Conservation (phyloP, 2,113 vertebrate genomes). For the Condylura cristata region DNA sequence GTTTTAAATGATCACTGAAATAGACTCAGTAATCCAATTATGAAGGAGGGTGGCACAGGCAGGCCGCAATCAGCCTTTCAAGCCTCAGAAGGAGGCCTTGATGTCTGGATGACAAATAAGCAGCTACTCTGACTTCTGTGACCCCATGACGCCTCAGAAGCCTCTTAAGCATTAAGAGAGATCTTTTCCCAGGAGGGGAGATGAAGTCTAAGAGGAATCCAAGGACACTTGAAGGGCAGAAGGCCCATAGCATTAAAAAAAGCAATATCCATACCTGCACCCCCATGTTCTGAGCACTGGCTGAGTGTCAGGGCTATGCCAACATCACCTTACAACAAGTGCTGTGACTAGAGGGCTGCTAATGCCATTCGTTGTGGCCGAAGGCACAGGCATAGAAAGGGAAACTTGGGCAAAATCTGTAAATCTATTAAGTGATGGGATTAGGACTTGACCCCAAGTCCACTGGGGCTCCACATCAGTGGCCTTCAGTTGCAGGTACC, state of each 20-base stretch:
- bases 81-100: not conserved
- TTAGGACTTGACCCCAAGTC: not conserved
- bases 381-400: not conserved
- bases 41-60: not conserved
- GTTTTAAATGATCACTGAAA: slow-evolving; percentile 20
- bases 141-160: slow-evolving; percentile 7
- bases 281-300: too few species aligned
- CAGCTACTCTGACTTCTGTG: slow-evolving; percentile 2
- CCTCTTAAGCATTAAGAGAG: slow-evolving; percentile 34
- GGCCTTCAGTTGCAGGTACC: not conserved
- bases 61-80: not conserved
- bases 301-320: not conserved
- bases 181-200: not conserved
- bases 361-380: not conserved
- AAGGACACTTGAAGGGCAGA: not conserved
- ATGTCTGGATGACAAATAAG: slow-evolving; percentile 55
- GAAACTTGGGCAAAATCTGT: not conserved
- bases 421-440: not conserved
- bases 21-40: slow-evolving; percentile 59
- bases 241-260: not conserved
- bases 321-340: not conserved
- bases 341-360: fast-evolving
- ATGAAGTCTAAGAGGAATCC: not conserved
- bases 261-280: not conserved
- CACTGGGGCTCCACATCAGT: not conserved